Percentiles rank a stretch among this genome's conserved stretches.
These are phyloP conservation scores for Agrochola litura DNA, from an alignment of 2,888 invertebrate genomes.

Conservation along the genomic window DNA sequence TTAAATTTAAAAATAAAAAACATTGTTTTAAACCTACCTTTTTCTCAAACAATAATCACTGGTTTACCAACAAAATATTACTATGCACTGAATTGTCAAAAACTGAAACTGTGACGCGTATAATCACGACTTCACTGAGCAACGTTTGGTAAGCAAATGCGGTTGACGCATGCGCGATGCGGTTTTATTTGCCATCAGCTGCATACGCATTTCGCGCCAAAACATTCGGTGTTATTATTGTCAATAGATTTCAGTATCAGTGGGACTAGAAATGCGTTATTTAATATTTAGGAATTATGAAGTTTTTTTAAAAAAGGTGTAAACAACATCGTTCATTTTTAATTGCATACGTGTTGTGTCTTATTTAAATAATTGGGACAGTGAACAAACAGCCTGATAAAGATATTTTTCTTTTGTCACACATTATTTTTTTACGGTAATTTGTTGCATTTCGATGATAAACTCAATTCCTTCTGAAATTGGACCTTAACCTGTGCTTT, in stretches of 20 bases:
- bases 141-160: constrained; percentile 65
- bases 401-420: background rate
- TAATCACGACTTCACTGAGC: constrained; percentile 61
- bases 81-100: constrained; percentile 48
- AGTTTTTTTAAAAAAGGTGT: too few species aligned
- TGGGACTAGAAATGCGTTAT: background rate
- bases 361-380: constrained; percentile 10
- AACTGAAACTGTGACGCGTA: constrained; percentile 38
- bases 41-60: constrained; percentile 32
- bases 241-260: background rate
- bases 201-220: constrained; percentile 45
- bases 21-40: constrained; percentile 35
- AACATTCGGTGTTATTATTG: constrained; percentile 17
- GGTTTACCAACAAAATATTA: constrained; percentile 21
- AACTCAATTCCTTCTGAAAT: background rate
- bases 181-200: constrained; percentile 60
- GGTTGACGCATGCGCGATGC: constrained; percentile 54
- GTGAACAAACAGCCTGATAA: constrained; percentile 1
- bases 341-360: background rate
- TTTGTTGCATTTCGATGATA: constrained; percentile 8
- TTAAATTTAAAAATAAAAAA: background rate
- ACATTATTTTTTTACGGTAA: background rate
- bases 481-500: background rate
- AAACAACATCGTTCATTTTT: background rate
- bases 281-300: background rate